Evolutionary conservation across 2,113 vertebrate genomes (phyloP), one percentile per base, ranked within the genome.

Genomic region (Neogale vison): DNA sequence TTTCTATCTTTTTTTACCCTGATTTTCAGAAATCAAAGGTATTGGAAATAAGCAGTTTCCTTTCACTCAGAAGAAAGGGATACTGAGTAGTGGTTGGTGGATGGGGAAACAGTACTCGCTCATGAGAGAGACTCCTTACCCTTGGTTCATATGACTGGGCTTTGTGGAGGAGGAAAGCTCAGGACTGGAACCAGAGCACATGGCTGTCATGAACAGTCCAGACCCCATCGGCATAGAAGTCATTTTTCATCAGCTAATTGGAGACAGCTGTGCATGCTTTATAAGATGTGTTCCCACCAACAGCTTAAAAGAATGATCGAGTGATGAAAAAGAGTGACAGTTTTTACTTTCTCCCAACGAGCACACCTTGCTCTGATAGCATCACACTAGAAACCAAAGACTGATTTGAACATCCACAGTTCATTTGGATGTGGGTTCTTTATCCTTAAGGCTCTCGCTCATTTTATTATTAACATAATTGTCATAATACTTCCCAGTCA

Each of bases 171-270:
- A 34, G 59, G 61, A 65, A 79, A 52, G 24, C 39, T 1, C 24
- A 74, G 74, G 50, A 24, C 26, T 36, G 57, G 93, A 39, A 61
- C 9, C 47, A 10, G 47, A 34, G 63, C 17, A 7, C 72, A 18
- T 1, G 82, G 93, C 77, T 81, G 94, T 93, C 2, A 82, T 82
- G 83, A 23, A 50, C 23, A 2, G 61, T 2, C 59, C 74, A 63
- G 69, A 52, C 29, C 63, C 63, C 77, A 12, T 29, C 45, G 67
- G 11, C 89, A 81, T 9, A 1, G 67, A 91, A 92, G 95, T 76
- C 97, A 95, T 98, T 98, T 98, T 96, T 98, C 98, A 98, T 98
- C 97, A 97, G 85, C 93, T 98, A 98, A 98, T 97, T 98, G 96
- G 95, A 96, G 97, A 96, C 85, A 92, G 93, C 79, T 88, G 69